These are phyloP conservation scores for Xestobium rufovillosum DNA, from an alignment of 2,888 invertebrate genomes.

Conservation along the genomic window DNA sequence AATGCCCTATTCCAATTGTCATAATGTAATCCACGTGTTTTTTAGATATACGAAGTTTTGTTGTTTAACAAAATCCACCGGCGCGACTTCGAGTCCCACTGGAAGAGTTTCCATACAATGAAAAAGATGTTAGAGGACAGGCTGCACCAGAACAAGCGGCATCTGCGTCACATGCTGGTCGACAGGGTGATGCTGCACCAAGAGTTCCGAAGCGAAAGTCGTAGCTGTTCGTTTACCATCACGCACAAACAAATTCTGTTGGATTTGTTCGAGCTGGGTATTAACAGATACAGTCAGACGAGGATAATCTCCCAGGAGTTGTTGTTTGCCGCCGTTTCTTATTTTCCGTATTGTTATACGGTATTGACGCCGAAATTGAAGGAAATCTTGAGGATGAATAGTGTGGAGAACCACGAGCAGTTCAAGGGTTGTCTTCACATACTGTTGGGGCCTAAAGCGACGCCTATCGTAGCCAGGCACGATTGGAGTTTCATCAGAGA, in stretches of 20 bases:
- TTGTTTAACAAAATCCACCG: conserved; percentile 50
- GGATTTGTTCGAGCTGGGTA: conserved; percentile 55
- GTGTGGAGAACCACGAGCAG: conserved; percentile 56
- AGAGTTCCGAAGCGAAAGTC: conserved; percentile 46
- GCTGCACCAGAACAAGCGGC: conserved; percentile 53
- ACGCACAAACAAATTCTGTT: conserved; percentile 54
- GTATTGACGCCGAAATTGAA: conserved; percentile 55
- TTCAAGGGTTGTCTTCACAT: conserved; percentile 76
- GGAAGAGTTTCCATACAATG: conserved; percentile 58
- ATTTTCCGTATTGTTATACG: conserved; percentile 64
- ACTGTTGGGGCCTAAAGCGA: conserved; percentile 58
- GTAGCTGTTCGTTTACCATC: conserved; percentile 48
- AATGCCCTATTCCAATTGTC: too few relatives aligned
- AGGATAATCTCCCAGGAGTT: conserved; percentile 61
- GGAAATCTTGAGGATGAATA: conserved; percentile 54
- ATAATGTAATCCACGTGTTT: too few relatives aligned
- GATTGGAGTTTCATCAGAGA: conserved; percentile 66
- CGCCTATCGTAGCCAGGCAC: conserved; percentile 59
- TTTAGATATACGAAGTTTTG: conserved; percentile 60
- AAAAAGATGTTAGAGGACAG: conserved; percentile 58
- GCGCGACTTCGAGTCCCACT: conserved; percentile 54
- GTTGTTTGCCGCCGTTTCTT: conserved; percentile 54
- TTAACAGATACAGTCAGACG: conserved; percentile 61
- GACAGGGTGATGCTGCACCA: conserved; percentile 63
- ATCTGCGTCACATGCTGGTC: conserved; percentile 55